Conservation (phyloP, 2,797 vertebrate genomes). For the Sebastes steindachneri region DNA sequence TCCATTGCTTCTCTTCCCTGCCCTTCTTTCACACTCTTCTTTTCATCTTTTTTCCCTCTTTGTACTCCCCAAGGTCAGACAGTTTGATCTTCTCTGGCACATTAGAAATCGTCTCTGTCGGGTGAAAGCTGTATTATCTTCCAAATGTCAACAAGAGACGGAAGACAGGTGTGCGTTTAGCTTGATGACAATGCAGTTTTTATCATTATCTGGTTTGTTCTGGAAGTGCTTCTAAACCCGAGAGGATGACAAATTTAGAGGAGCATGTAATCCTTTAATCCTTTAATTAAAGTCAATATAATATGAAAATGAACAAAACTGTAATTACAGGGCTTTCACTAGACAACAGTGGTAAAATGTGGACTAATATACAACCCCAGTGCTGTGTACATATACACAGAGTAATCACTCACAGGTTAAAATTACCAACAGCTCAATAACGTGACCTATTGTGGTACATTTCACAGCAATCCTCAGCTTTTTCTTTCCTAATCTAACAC, state of each 20-base stretch:
- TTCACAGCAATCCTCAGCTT: neutral
- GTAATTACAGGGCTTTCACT: slow-evolving; percentile 28
- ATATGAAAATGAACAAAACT: slow-evolving; percentile 51
- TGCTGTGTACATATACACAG: neutral
- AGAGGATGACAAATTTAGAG: slow-evolving; percentile 58
- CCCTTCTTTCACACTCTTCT: neutral
- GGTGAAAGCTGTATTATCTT: slow-evolving; percentile 32
- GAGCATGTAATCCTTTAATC: slow-evolving; percentile 73
- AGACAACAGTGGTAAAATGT: slow-evolving; percentile 3
- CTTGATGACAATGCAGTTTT: slow-evolving; percentile 52
- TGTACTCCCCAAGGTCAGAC: slow-evolving; percentile 26
- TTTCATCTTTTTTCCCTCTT: slow-evolving; percentile 19
- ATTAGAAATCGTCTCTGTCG: slow-evolving; percentile 6
- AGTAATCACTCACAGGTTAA: slow-evolving; percentile 3
- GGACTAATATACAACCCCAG: neutral
- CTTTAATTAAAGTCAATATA: slow-evolving; percentile 74
- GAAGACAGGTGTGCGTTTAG: slow-evolving; percentile 28
- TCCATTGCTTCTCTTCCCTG: neutral
- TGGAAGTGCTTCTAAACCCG: slow-evolving; percentile 37
- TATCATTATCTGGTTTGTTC: slow-evolving; percentile 38
- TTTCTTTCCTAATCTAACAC: slow-evolving; percentile 3
- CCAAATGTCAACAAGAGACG: slow-evolving; percentile 45
- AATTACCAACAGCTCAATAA: slow-evolving; percentile 16
- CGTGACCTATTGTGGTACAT: neutral
- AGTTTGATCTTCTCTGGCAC: slow-evolving; percentile 32